phyloP scores from a whole-genome alignment of 1,140 invertebrate species.

The Antheraea pernyi region DNA sequence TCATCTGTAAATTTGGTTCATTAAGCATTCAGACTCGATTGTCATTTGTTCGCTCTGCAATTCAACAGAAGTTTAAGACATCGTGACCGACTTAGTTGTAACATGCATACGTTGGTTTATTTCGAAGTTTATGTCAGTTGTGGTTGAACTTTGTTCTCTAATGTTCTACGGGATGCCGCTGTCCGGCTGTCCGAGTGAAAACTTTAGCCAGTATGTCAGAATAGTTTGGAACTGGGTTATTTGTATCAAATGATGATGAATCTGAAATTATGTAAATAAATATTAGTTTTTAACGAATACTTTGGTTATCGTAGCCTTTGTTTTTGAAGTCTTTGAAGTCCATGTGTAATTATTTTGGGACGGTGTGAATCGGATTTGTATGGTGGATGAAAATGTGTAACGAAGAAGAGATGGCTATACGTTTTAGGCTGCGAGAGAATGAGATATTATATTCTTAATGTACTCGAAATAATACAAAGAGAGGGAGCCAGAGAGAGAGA shows the following conservation, averaged over 20 bases:
- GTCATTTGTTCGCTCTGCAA: not conserved
- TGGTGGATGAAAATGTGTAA: no score
- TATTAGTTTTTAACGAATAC: not conserved
- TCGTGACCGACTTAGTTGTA: not conserved
- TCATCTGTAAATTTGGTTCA: no score
- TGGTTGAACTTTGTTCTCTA: not conserved
- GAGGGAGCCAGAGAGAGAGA: no score
- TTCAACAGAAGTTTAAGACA: not conserved
- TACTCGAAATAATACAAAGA: no score
- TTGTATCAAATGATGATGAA: not conserved
- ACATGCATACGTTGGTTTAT: not conserved
- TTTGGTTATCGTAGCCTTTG: not conserved
- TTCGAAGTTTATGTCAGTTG: not conserved
- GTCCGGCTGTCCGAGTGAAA: not conserved
- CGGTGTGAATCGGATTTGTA: no score
- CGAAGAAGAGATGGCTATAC: no score
- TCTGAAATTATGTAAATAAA: not conserved
- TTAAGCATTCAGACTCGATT: not conserved
- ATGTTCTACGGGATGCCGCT: not conserved
- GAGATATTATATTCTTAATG: no score
- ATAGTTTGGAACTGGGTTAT: not conserved
- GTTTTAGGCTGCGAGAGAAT: no score
- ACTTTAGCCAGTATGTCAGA: not conserved
- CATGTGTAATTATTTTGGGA: no score
- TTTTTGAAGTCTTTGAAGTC: no score